Evolutionary conservation across 2,797 vertebrate species (phyloP).

Genomic region (Intellagama lesueurii): DNA sequence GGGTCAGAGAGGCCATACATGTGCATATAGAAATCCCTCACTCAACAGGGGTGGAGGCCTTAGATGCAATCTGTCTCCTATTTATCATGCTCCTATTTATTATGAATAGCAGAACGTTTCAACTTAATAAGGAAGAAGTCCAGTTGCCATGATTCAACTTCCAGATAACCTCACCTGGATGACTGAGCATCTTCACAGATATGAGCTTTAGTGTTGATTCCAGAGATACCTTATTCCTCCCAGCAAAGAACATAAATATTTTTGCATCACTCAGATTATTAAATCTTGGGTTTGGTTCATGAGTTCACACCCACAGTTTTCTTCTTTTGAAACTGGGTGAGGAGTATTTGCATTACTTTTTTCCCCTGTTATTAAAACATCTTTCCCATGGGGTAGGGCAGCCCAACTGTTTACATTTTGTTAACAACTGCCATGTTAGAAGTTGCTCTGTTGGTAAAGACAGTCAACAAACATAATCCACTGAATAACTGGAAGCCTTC

Average conservation of each 20-base stretch:
- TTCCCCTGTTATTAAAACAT: neutral
- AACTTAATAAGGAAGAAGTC: no score
- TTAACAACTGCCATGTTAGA: neutral
- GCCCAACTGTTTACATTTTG: neutral
- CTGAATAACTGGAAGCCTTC: neutral
- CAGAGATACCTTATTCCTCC: neutral
- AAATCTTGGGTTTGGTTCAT: neutral
- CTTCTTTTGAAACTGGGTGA: constrained; percentile 10
- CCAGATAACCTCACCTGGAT: no score
- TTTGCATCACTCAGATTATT: neutral
- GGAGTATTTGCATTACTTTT: neutral
- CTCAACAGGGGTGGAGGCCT: no score
- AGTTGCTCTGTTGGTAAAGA: neutral
- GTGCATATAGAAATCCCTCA: no score
- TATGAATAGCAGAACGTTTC: no score
- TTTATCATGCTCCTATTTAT: no score
- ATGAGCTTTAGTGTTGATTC: neutral
- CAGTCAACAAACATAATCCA: neutral
- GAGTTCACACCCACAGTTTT: neutral
- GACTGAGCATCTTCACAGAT: no score
- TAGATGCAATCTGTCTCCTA: no score
- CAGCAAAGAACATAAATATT: neutral
- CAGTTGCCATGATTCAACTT: no score
- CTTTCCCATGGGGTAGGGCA: neutral
- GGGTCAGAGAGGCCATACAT: no score